Percentiles rank a stretch among this genome's conserved stretches.
Evolutionary conservation across 2,888 invertebrate species (phyloP).

Genomic region (Tridacna gigas): DNA sequence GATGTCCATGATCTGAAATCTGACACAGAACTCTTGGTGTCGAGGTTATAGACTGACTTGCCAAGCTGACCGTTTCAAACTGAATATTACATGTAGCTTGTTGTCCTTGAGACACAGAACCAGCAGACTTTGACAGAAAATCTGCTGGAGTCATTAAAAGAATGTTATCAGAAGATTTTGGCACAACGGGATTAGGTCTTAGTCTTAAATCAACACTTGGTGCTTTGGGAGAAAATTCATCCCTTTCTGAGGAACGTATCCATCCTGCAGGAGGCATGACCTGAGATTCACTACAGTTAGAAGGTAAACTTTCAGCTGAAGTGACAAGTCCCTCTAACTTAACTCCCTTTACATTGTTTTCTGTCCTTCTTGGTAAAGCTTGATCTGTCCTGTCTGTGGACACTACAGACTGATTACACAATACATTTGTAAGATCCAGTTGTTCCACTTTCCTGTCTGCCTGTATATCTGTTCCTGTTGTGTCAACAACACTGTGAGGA

Average conservation of each 20-base stretch:
- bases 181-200: slow-evolving; percentile 5
- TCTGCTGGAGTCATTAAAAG: slow-evolving; percentile 68
- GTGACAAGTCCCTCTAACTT: neutral
- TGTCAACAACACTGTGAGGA: neutral
- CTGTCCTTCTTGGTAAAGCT: neutral
- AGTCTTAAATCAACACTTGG: neutral
- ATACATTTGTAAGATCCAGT: slow-evolving; percentile 45
- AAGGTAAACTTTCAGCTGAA: neutral
- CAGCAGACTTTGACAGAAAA: slow-evolving; percentile 51
- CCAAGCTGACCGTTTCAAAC: slow-evolving; percentile 8
- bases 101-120: neutral
- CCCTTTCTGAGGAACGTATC: neutral
- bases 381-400: slow-evolving; percentile 18
- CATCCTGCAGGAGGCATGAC: neutral
- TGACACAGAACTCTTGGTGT: slow-evolving; percentile 62
- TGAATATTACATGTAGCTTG: slow-evolving; percentile 2
- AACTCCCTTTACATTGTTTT: neutral
- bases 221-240: neutral
- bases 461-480: neutral
- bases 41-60: slow-evolving; percentile 50
- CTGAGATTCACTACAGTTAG: slow-evolving; percentile 12
- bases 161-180: slow-evolving; percentile 31
- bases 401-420: slow-evolving; percentile 16
- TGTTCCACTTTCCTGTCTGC: slow-evolving; percentile 32
- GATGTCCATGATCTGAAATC: slow-evolving; percentile 52